phyloP scores from a whole-genome alignment of 2,113 vertebrate species.

The Cygnus atratus region DNA sequence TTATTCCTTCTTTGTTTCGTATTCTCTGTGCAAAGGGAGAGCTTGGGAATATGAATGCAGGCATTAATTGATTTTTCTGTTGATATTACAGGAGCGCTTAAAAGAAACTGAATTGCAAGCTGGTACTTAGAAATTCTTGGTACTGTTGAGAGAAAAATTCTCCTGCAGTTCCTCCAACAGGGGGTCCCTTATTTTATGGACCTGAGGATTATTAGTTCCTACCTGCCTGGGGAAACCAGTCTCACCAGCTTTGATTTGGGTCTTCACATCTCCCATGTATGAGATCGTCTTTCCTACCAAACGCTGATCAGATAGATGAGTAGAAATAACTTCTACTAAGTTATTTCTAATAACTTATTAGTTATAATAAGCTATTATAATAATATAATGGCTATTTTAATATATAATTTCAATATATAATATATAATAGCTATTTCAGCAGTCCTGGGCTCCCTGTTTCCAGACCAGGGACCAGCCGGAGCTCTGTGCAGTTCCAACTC shows the following conservation, averaged over 20 bases:
- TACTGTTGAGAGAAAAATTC: background rate
- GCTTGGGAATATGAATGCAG: background rate
- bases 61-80: slow-evolving; percentile 2
- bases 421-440: too few species aligned
- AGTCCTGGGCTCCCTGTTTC: background rate
- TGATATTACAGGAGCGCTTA: background rate
- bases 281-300: background rate
- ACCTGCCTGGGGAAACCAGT: background rate
- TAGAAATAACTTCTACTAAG: background rate
- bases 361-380: too few species aligned
- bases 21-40: background rate
- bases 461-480: background rate
- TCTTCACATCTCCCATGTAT: background rate
- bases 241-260: background rate
- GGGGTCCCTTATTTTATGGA: background rate
- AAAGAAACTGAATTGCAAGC: background rate
- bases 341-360: too few species aligned
- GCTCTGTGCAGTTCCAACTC: background rate
- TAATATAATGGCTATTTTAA: too few species aligned
- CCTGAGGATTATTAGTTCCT: background rate
- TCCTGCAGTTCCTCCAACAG: background rate
- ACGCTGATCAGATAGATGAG: background rate
- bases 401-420: too few species aligned
- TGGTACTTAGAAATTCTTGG: background rate
- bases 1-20: background rate